Conservation (phyloP, 2,113 vertebrate species). For the Chloroceryle aenea region DNA sequence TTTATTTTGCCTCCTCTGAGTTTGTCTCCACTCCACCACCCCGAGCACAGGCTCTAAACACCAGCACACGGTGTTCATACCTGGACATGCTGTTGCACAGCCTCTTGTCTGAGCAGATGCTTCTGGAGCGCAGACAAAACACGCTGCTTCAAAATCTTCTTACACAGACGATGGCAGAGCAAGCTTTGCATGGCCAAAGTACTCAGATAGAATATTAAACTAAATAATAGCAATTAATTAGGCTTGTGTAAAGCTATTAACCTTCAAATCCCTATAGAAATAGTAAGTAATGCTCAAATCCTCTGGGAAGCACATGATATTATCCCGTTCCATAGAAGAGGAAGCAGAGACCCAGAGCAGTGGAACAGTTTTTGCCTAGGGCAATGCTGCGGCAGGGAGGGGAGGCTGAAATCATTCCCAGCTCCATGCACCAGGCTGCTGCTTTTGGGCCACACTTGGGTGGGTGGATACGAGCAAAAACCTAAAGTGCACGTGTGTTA, state of each 20-base stretch:
- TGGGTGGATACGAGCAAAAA: rapidly evolving
- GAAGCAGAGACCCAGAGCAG: neutral
- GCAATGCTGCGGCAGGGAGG: neutral
- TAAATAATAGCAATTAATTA: constrained; percentile 67
- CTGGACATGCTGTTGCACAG: rapidly evolving
- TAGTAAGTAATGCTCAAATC: neutral
- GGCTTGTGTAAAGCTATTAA: constrained; percentile 66
- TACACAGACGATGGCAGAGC: neutral
- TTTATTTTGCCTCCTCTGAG: neutral
- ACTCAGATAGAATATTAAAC: constrained; percentile 18
- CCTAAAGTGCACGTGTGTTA: rapidly evolving
- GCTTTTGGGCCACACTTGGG: neutral
- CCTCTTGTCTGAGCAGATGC: rapidly evolving
- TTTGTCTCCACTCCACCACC: neutral
- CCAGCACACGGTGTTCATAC: neutral
- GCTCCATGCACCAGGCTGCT: neutral
- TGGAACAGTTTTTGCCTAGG: neutral
- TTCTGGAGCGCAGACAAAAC: rapidly evolving
- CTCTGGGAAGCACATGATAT: neutral
- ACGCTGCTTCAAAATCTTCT: rapidly evolving
- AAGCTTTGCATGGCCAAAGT: neutral
- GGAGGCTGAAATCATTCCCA: neutral
- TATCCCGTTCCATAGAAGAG: neutral
- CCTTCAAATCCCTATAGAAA: constrained; percentile 51
- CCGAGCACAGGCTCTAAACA: rapidly evolving